Evolutionary conservation across 2,113 vertebrate species (phyloP).

Genomic region (Mesoclemmys tuberculata): DNA sequence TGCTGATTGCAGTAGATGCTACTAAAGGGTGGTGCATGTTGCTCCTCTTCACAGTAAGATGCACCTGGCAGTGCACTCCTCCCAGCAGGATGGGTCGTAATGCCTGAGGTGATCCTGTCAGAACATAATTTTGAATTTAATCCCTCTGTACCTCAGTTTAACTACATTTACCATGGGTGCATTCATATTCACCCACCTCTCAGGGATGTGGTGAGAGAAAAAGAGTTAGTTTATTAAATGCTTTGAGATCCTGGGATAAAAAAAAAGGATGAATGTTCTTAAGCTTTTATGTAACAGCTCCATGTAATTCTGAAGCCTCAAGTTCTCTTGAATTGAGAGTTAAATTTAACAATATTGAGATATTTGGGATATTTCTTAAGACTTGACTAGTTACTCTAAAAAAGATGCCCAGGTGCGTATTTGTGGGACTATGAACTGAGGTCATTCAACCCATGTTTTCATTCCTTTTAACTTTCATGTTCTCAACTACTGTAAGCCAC

Average conservation of each 20-base stretch:
- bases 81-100: not conserved
- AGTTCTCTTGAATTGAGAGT: not conserved
- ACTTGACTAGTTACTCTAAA: not conserved
- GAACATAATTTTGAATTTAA: not conserved
- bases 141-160: not conserved
- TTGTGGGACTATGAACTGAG: not conserved
- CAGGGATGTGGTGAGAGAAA: not conserved
- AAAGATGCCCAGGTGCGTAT: not conserved
- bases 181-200: not conserved
- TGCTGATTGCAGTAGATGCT: not conserved
- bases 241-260: slow-evolving; percentile 14
- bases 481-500: not conserved
- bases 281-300: not conserved
- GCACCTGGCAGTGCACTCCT: not conserved
- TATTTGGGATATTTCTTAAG: slow-evolving; percentile 5
- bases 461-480: slow-evolving; percentile 32
- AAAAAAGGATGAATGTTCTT: slow-evolving; percentile 12
- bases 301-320: not conserved
- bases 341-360: not conserved
- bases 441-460: slow-evolving; percentile 26
- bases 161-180: not conserved
- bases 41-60: not conserved
- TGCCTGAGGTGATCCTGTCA: not conserved
- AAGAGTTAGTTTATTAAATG: not conserved
- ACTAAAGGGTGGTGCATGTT: not conserved